A percentile compares a stretch with the other conserved stretches of the same genome.
phyloP scores from a whole-genome alignment of 2,113 vertebrate species.

The Anoplopoma fimbria region DNA sequence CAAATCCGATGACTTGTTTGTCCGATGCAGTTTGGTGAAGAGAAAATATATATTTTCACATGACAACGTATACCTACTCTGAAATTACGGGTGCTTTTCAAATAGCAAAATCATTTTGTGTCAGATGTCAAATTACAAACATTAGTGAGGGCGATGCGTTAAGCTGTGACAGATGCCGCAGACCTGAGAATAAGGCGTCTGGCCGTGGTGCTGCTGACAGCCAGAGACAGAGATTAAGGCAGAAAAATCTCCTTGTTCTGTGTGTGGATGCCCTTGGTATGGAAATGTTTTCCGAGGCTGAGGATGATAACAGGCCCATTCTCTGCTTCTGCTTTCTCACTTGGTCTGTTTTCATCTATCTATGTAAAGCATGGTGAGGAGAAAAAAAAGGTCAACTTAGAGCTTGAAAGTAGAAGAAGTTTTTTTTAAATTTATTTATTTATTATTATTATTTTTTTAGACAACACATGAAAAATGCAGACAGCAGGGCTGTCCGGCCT shows the following conservation, averaged over 20 bases:
- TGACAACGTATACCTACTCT: not conserved
- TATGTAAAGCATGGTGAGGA: slow-evolving; percentile 11
- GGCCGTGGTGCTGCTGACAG: slow-evolving; percentile 48
- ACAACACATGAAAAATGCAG: slow-evolving; percentile 24
- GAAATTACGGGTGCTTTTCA: not conserved
- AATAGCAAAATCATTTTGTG: slow-evolving; percentile 25
- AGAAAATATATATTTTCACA: slow-evolving; percentile 3
- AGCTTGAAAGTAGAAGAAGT: slow-evolving; percentile 6
- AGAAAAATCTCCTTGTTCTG: slow-evolving; percentile 39
- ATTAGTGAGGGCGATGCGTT: slow-evolving; percentile 53
- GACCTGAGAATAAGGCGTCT: slow-evolving; percentile 44
- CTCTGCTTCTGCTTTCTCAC: slow-evolving; percentile 14
- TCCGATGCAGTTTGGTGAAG: slow-evolving; percentile 11
- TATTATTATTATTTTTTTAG: slow-evolving; percentile 4
- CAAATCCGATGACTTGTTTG: slow-evolving; percentile 26
- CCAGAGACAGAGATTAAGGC: slow-evolving; percentile 53
- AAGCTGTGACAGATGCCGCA: slow-evolving; percentile 28
- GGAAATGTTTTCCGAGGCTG: slow-evolving; percentile 50
- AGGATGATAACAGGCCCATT: slow-evolving; percentile 36
- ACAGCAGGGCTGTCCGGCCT: slow-evolving; percentile 2
- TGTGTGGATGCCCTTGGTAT: slow-evolving; percentile 53
- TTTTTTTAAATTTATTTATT: too few relatives aligned
- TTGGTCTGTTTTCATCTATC: slow-evolving; percentile 23
- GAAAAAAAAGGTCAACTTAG: slow-evolving; percentile 32
- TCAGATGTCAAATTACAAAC: slow-evolving; percentile 58